Evolutionary conservation across 2,888 invertebrate genomes (phyloP).

Genomic region (Sialis lutaria): DNA sequence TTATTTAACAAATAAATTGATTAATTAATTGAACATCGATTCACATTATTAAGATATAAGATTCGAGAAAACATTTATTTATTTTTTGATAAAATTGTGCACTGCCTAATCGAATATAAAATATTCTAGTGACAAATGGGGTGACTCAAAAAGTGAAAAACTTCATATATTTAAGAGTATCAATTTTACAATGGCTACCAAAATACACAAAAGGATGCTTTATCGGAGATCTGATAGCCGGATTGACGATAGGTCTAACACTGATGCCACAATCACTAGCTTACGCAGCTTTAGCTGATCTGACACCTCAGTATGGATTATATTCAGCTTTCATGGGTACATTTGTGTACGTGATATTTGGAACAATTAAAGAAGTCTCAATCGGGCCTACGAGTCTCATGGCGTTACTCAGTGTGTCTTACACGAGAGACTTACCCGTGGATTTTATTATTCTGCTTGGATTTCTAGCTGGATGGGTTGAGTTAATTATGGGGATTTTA

Average conservation of each 20-base stretch:
- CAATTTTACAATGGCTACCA: constrained; percentile 46
- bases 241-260: constrained; percentile 75
- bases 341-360: constrained; percentile 72
- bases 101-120: neutral
- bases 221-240: constrained; percentile 70
- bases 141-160: neutral
- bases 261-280: constrained; percentile 89
- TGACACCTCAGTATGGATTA: constrained; percentile 79
- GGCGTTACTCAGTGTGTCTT: constrained; percentile 68
- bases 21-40: too few species aligned
- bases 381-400: constrained; percentile 90
- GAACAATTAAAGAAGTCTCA: constrained; percentile 72
- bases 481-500: constrained; percentile 65
- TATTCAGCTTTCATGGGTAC: constrained; percentile 85
- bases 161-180: constrained; percentile 20
- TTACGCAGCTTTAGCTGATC: constrained; percentile 69
- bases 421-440: constrained; percentile 46
- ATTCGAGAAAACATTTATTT: too few species aligned
- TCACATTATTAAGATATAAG: too few species aligned
- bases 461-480: constrained; percentile 61
- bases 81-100: too few species aligned
- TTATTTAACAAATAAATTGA: too few species aligned
- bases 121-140: neutral
- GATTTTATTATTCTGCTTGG: constrained; percentile 60
- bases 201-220: constrained; percentile 49